Evolutionary conservation across 1,140 invertebrate species (phyloP).

Genomic region (Drosophila nasuta): DNA sequence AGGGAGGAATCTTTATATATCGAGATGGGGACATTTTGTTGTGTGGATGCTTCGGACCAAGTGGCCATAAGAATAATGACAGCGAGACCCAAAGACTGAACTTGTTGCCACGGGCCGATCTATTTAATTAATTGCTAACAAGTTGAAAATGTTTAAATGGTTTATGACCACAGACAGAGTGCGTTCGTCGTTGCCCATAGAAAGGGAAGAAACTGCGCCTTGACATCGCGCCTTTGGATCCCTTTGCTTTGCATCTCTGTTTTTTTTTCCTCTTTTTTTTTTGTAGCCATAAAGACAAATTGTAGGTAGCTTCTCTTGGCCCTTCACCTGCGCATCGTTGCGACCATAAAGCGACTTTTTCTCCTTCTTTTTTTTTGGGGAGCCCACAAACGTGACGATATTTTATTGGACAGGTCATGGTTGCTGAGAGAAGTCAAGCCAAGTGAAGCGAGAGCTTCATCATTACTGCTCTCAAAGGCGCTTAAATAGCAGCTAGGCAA

Average conservation of each 20-base stretch:
- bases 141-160: conserved; percentile 81
- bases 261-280: too few species aligned
- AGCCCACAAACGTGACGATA: conserved; percentile 13
- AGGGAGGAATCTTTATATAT: background rate
- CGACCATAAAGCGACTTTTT: conserved; percentile 21
- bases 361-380: background rate
- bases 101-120: conserved; percentile 69
- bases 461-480: background rate
- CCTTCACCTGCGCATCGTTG: background rate
- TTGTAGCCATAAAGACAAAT: conserved; percentile 70
- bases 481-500: too few species aligned
- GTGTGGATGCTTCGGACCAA: conserved; percentile 8
- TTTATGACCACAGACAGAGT: conserved; percentile 53
- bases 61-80: conserved; percentile 68
- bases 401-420: conserved; percentile 32
- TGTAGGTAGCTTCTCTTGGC: conserved; percentile 56
- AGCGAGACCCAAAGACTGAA: conserved; percentile 41
- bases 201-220: conserved; percentile 13
- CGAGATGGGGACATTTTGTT: conserved; percentile 49
- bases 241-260: conserved; percentile 3
- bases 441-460: background rate
- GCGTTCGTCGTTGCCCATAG: background rate
- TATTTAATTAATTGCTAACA: conserved; percentile 84
- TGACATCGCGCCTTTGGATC: conserved; percentile 58
- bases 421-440: background rate